phyloP scores from a whole-genome alignment of 2,888 invertebrate genomes.

The Thumatha senex region DNA sequence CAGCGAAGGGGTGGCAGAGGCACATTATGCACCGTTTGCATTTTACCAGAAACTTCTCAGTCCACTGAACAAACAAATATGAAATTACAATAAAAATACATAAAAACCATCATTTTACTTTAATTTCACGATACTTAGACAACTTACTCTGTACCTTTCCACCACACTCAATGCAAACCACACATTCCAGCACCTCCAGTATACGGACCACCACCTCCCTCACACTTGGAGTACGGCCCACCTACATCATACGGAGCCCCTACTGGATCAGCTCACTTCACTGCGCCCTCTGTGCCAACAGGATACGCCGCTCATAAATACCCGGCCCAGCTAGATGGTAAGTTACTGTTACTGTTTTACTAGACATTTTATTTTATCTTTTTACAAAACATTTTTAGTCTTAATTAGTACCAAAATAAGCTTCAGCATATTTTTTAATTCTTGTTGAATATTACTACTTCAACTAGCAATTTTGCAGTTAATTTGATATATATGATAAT shows the following conservation, averaged over 20 bases:
- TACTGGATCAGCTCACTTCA: conserved; percentile 71
- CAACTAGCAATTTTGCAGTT: too few relatives aligned
- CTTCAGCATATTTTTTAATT: too few relatives aligned
- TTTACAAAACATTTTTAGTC: background rate
- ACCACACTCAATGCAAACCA: conserved; percentile 9
- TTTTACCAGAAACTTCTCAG: too few relatives aligned
- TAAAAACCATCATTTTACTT: too few relatives aligned
- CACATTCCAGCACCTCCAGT: conserved; percentile 57
- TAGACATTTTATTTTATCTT: background rate
- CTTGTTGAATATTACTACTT: too few relatives aligned
- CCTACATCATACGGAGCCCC: conserved; percentile 69
- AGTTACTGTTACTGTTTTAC: background rate
- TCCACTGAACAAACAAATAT: too few relatives aligned
- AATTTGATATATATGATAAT: too few relatives aligned
- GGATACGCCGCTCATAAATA: conserved; percentile 73
- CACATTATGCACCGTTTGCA: too few relatives aligned
- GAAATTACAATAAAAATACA: too few relatives aligned
- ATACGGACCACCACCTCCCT: conserved; percentile 66
- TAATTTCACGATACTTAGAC: background rate
- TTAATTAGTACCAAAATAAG: too few relatives aligned
- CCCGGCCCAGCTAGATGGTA: conserved; percentile 72
- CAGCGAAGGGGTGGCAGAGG: too few relatives aligned
- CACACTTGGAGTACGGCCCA: conserved; percentile 65
- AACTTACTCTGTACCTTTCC: background rate
- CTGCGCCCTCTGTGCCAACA: conserved; percentile 62